Evolutionary conservation across 2,797 vertebrate species (phyloP).

Genomic region (Agapornis canus): DNA sequence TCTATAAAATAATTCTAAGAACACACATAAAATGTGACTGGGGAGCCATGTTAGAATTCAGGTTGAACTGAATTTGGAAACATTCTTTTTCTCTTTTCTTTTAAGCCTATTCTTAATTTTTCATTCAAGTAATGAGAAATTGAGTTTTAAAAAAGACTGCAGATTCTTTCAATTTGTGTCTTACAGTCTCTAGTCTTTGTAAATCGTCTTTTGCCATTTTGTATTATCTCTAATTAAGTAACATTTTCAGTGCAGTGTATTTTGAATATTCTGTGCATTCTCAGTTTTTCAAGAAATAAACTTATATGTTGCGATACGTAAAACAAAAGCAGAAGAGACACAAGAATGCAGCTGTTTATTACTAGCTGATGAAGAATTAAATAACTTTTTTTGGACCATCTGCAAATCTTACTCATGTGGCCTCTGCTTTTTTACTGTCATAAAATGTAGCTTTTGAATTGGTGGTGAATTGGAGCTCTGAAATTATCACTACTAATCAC

Average conservation of each 20-base stretch:
- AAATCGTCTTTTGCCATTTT: neutral
- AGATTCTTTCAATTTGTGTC: neutral
- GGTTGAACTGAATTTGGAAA: neutral
- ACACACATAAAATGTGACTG: neutral
- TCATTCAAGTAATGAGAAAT: neutral
- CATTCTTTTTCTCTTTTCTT: neutral
- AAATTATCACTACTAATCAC: conserved; percentile 70
- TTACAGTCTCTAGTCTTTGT: neutral
- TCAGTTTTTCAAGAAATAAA: conserved; percentile 42
- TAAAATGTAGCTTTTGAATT: conserved; percentile 69
- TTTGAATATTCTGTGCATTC: conserved; percentile 64
- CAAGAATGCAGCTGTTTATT: conserved; percentile 60
- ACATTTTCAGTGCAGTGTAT: conserved; percentile 39
- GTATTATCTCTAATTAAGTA: conserved; percentile 43
- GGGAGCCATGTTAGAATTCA: neutral
- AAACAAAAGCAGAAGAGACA: conserved; percentile 49
- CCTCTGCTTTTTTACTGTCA: conserved; percentile 52
- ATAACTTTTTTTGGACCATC: conserved; percentile 68
- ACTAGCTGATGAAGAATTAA: conserved; percentile 66
- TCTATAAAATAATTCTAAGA: neutral
- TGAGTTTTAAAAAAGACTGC: neutral
- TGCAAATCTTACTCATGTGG: conserved; percentile 67
- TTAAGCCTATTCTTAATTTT: neutral
- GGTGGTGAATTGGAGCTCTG: conserved; percentile 51
- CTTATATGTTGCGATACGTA: conserved; percentile 42